phyloP scores from a whole-genome alignment of 2,113 vertebrate species.

The Lepus timidus region DNA sequence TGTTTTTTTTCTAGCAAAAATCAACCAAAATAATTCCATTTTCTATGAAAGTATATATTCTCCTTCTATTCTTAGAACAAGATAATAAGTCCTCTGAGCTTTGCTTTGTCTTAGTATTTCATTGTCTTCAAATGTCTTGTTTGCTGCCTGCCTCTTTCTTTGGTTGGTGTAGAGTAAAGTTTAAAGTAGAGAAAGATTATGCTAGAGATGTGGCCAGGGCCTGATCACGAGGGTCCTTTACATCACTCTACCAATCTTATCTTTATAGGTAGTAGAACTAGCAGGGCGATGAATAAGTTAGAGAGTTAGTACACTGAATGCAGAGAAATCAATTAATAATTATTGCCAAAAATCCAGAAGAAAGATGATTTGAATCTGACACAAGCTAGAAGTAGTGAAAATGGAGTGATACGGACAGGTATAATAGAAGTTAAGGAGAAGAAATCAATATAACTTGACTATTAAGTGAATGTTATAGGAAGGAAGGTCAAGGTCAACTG shows the following conservation, averaged over 20 bases:
- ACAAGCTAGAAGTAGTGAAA: neutral
- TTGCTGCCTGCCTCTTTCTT: conserved; percentile 9
- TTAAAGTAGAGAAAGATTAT: neutral
- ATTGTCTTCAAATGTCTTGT: neutral
- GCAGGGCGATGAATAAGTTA: neutral
- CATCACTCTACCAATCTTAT: neutral
- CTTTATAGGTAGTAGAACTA: neutral
- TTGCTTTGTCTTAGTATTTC: neutral
- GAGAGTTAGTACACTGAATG: neutral
- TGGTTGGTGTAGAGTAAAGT: neutral
- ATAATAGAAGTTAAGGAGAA: neutral
- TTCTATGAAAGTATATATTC: neutral
- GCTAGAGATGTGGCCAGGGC: neutral
- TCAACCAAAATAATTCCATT: neutral
- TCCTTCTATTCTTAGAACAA: neutral
- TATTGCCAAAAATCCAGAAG: neutral
- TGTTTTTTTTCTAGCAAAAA: neutral
- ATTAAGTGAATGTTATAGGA: neutral
- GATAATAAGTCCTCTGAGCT: neutral
- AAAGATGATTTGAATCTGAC: neutral
- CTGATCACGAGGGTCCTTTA: neutral
- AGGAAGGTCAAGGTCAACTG: conserved; percentile 25
- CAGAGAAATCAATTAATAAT: neutral
- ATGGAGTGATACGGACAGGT: neutral
- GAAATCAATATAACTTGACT: neutral